phyloP scores from a whole-genome alignment of 2,113 vertebrate species.

The Otus sunia region DNA sequence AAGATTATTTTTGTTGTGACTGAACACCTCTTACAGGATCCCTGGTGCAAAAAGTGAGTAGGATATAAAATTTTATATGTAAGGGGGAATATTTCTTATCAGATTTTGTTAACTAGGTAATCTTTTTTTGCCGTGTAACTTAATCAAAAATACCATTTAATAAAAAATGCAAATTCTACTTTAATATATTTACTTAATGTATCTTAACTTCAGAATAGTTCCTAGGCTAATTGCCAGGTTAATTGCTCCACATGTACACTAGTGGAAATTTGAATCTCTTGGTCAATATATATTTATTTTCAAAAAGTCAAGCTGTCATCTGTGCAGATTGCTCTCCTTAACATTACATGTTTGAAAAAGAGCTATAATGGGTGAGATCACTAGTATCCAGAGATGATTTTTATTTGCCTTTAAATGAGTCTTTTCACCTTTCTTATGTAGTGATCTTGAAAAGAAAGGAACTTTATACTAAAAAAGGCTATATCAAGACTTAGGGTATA shows the following conservation, averaged over 20 bases:
- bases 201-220: background rate
- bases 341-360: background rate
- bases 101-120: background rate
- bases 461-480: background rate
- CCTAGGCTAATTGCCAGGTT: background rate
- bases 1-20: slow-evolving; percentile 93
- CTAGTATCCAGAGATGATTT: background rate
- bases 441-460: background rate
- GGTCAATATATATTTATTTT: background rate
- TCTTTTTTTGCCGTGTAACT: background rate
- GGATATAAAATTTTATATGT: background rate
- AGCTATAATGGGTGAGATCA: background rate
- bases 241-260: background rate
- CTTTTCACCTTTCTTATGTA: background rate
- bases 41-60: slow-evolving; percentile 87
- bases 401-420: background rate
- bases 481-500: background rate
- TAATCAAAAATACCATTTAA: background rate
- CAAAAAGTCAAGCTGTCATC: background rate
- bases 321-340: background rate
- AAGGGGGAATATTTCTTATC: background rate
- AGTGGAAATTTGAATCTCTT: background rate
- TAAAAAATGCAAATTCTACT: background rate
- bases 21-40: slow-evolving; percentile 84
- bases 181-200: background rate